Evolutionary conservation across 2,888 invertebrate genomes (phyloP).

Genomic region (Microctonus hyperodae): DNA sequence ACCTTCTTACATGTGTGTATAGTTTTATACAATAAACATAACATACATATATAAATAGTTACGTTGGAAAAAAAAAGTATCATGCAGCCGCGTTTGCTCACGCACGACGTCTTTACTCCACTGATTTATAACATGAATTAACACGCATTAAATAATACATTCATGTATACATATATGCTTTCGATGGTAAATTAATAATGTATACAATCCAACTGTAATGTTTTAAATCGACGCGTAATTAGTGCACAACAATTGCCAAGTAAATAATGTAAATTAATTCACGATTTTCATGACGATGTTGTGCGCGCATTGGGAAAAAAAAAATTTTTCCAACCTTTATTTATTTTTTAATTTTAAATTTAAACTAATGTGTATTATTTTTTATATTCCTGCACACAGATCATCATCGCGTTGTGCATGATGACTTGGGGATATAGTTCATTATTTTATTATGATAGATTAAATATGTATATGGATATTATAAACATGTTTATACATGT

Average conservation of each 20-base stretch:
- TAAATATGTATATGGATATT: constrained; percentile 3
- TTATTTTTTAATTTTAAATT: no score
- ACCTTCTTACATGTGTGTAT: constrained; percentile 12
- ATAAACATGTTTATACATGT: not conserved
- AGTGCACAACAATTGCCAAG: constrained; percentile 14
- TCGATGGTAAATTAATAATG: constrained; percentile 31
- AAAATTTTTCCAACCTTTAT: no score
- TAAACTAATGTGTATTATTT: no score
- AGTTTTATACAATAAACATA: constrained; percentile 3
- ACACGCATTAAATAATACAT: constrained; percentile 22
- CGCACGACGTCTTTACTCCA: constrained; percentile 49
- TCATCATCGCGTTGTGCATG: constrained; percentile 1
- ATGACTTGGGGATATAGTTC: constrained; percentile 3
- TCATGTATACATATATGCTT: constrained; percentile 31
- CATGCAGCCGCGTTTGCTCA: constrained; percentile 55
- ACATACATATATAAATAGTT: constrained; percentile 23
- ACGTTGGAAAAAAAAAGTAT: constrained; percentile 48
- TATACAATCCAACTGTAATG: constrained; percentile 23
- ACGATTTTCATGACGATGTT: not conserved
- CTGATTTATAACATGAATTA: constrained; percentile 42
- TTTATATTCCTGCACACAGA: not conserved
- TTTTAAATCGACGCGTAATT: constrained; percentile 33
- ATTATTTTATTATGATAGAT: not conserved
- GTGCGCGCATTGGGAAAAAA: no score
- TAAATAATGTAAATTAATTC: not conserved